A percentile compares a stretch with the other conserved stretches of the same genome.
phyloP scores from a whole-genome alignment of 2,888 invertebrate genomes.

The Emmelina monodactyla region DNA sequence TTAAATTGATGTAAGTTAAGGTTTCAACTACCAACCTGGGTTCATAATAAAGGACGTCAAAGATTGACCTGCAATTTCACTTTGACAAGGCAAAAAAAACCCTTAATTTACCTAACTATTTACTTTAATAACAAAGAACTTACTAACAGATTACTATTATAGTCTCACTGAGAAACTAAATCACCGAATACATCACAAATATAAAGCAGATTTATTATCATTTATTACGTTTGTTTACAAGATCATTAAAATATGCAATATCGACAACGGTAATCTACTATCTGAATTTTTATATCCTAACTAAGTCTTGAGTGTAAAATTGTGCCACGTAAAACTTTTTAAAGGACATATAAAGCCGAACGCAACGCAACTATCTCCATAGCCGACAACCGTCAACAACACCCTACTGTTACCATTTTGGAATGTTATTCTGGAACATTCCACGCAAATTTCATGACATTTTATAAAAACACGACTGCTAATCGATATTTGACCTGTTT shows the following conservation, averaged over 20 bases:
- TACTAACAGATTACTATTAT: too few species aligned
- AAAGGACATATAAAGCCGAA: slow-evolving; percentile 40
- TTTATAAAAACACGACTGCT: slow-evolving; percentile 30
- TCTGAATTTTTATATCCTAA: slow-evolving; percentile 48
- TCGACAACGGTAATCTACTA: slow-evolving; percentile 38
- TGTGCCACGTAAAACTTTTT: slow-evolving; percentile 54
- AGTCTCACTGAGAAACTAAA: too few species aligned
- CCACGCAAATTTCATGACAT: slow-evolving; percentile 20
- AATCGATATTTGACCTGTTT: slow-evolving; percentile 32
- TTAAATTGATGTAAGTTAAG: too few species aligned
- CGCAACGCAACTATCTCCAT: slow-evolving; percentile 24
- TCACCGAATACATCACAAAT: too few species aligned
- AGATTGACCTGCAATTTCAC: too few species aligned
- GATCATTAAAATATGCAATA: slow-evolving; percentile 30
- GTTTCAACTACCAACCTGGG: too few species aligned
- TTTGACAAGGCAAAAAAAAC: too few species aligned
- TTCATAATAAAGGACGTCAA: too few species aligned
- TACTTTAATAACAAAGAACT: too few species aligned
- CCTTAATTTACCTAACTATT: too few species aligned
- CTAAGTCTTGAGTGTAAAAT: slow-evolving; percentile 55
- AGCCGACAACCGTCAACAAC: slow-evolving; percentile 18
- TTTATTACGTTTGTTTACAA: slow-evolving; percentile 20
- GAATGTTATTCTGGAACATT: slow-evolving; percentile 31
- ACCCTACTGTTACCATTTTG: slow-evolving; percentile 19
- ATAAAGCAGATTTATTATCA: background rate